Base-by-base conservation (phyloP, 2,888 invertebrate species). In the Drosophila kanekoi region DNA sequence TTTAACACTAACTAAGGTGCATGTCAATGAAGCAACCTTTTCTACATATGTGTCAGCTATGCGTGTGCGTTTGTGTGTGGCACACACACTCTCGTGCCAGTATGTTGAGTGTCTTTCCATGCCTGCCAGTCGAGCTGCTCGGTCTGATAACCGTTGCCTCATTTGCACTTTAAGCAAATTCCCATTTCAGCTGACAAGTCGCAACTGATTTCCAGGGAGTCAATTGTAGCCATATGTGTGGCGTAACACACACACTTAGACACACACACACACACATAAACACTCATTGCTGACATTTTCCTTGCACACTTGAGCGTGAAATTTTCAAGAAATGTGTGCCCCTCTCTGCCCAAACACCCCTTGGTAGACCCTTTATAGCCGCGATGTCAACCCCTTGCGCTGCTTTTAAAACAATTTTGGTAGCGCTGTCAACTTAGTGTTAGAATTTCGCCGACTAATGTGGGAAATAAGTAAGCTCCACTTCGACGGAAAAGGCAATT, bases 161-260 rank as follows among this genome's bases (percentile, higher is more conserved):
- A 82, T 79, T 85, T 75, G 72, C 85, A 78, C 72, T 79, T 72
- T 74, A 53, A 68, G 37, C 54, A 71, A 63, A 74, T 60, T 58
- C 52, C 61, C 35, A 61, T 61, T 68, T 69, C 40, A 56, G 58
- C 51, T 66, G 80, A 59, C 77, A 72, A 56, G 69, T 67, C 32
- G 48, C 41, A 70, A 69, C 68, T 49, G 79, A 81, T 87, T 81
- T 65, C 37, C 60, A 49, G 54, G 60, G 54, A 73, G 57, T 59
- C 62, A 59, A 59, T 59, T 75, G 58, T 61, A 45, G 23, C 69
- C 63, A 76, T 72, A 67, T 69, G 64, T 81, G 68, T 28, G 18
- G 33, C 43, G 16, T 49, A 32, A 56, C 35, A 20, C 38, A 23
- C 44, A 37, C 28, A 43, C 54, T 53, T 47, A 38, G 37, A 43